phyloP scores from a whole-genome alignment of 2,888 invertebrate species.

The Cephus pygmeus region DNA sequence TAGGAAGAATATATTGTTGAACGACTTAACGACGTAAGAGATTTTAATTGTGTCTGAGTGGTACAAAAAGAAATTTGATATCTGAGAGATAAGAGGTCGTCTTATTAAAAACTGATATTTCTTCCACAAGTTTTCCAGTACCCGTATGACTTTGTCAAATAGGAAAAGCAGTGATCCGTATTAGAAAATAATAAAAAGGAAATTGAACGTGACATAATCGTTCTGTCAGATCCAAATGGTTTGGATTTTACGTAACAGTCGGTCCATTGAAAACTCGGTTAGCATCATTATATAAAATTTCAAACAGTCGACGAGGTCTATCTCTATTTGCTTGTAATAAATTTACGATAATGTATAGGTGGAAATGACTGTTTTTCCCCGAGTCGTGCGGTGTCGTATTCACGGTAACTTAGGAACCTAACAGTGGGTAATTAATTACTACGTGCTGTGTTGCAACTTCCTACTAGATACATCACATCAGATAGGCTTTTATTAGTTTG shows the following conservation, averaged over 20 bases:
- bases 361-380: neutral
- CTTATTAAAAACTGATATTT: neutral
- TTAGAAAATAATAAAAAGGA: neutral
- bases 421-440: neutral
- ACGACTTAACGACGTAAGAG: neutral
- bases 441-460: neutral
- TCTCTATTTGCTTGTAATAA: neutral
- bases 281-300: neutral
- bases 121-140: neutral
- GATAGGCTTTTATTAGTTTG: neutral
- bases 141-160: neutral
- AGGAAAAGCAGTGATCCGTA: neutral
- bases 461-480: neutral
- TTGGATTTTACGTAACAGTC: neutral
- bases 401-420: neutral
- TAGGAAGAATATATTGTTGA: conserved; percentile 65
- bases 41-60: neutral
- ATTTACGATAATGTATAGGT: neutral
- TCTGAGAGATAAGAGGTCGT: neutral
- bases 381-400: neutral
- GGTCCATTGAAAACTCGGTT: neutral
- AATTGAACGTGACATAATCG: neutral
- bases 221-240: neutral
- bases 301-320: neutral
- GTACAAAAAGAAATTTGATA: neutral